Evolutionary conservation across 2,797 vertebrate species (phyloP).

Genomic region (Aldrovandia affinis): DNA sequence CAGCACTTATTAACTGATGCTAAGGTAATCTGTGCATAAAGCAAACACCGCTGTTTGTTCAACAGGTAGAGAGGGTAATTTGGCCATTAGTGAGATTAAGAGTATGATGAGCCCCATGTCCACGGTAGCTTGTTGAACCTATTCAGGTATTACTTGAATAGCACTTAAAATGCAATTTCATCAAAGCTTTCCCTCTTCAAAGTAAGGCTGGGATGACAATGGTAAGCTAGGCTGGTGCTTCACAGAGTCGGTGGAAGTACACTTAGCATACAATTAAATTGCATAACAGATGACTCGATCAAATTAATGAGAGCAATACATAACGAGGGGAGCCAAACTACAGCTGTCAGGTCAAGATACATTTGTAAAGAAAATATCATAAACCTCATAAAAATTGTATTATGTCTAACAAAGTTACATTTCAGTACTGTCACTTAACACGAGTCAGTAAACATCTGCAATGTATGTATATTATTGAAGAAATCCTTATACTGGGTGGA

Average conservation of each 20-base stretch:
- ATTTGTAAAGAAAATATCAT: background rate
- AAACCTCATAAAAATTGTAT: constrained; percentile 18
- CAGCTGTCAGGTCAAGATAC: background rate
- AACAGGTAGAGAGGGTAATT: constrained; percentile 9
- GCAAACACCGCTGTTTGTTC: background rate
- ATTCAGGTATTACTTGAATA: constrained; percentile 46
- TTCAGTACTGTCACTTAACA: background rate
- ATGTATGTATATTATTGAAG: background rate
- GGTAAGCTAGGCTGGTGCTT: constrained; percentile 42
- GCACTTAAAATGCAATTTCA: constrained; percentile 39
- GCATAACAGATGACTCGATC: constrained; percentile 14
- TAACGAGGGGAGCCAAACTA: background rate
- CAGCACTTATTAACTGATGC: background rate
- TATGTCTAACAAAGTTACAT: background rate
- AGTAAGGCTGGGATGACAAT: constrained; percentile 18
- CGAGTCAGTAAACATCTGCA: background rate
- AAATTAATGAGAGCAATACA: background rate
- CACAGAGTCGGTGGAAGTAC: constrained; percentile 38
- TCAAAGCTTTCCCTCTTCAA: constrained; percentile 31
- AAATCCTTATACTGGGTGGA: background rate
- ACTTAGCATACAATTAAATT: constrained; percentile 39
- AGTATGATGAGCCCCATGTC: constrained; percentile 45
- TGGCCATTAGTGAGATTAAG: constrained; percentile 30
- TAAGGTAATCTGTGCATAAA: background rate
- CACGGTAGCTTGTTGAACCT: constrained; percentile 51